These are phyloP conservation scores for Apomyelois bistriatella DNA, from an alignment of 2,888 invertebrate genomes.

Conservation along the genomic window DNA sequence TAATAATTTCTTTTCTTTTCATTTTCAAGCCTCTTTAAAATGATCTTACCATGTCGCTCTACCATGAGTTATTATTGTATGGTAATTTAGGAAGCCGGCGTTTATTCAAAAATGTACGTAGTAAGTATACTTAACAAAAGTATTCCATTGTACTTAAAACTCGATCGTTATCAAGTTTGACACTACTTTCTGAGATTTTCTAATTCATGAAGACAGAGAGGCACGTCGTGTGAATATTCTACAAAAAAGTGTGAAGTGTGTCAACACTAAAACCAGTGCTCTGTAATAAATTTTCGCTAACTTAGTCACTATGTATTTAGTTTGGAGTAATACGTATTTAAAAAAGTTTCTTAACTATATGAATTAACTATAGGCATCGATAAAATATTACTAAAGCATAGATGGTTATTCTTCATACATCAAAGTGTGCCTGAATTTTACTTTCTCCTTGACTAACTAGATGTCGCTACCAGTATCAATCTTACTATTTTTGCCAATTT, in stretches of 20 bases:
- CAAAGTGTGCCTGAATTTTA: too few relatives aligned
- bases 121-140: background rate
- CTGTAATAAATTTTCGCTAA: background rate
- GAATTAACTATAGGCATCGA: too few relatives aligned
- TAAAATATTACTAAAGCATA: too few relatives aligned
- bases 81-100: background rate
- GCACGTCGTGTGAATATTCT: background rate
- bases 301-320: background rate
- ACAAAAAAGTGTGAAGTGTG: conserved; percentile 3
- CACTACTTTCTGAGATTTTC: conserved; percentile 1
- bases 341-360: too few relatives aligned
- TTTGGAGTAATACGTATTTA: background rate
- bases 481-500: too few relatives aligned
- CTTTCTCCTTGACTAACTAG: too few relatives aligned
- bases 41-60: too few relatives aligned
- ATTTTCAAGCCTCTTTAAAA: too few relatives aligned
- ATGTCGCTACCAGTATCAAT: too few relatives aligned
- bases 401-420: too few relatives aligned
- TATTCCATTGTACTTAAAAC: background rate
- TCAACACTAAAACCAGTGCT: background rate
- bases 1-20: too few relatives aligned
- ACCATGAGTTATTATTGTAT: background rate
- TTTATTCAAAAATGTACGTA: background rate
- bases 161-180: background rate
- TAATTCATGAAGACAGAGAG: background rate